Evolutionary conservation across 2,113 vertebrate species (phyloP).

Genomic region (Carassius carassius): DNA sequence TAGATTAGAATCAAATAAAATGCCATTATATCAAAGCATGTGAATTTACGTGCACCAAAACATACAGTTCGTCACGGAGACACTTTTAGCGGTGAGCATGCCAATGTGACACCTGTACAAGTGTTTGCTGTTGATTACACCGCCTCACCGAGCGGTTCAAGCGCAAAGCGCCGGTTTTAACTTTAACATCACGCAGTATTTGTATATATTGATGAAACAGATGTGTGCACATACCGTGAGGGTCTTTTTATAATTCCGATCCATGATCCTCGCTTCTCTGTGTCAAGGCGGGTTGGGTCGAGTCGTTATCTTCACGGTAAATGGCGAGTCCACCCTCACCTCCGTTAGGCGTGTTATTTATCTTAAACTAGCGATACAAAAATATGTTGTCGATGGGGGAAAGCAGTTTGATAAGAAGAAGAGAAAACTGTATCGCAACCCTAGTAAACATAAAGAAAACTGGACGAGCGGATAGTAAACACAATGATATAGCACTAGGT

Average conservation of each 20-base stretch:
- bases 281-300: background rate
- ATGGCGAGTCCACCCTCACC: conserved; percentile 8
- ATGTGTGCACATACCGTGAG: conserved; percentile 51
- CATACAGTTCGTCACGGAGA: background rate
- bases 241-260: conserved; percentile 46
- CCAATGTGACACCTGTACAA: conserved; percentile 21
- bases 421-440: background rate
- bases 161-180: background rate
- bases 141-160: background rate
- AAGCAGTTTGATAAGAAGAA: background rate
- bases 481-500: background rate
- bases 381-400: background rate
- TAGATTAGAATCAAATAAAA: background rate
- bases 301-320: conserved; percentile 24
- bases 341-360: background rate
- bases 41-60: background rate
- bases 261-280: conserved; percentile 39
- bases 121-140: background rate
- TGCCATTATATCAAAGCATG: background rate
- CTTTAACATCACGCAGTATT: too few species aligned
- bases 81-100: background rate
- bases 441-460: background rate
- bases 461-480: background rate
- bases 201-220: background rate
- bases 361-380: background rate